Evolutionary conservation across 2,113 vertebrate genomes (phyloP), one percentile per base, ranked within the genome.

Genomic region (Myxocyprinus asiaticus): DNA sequence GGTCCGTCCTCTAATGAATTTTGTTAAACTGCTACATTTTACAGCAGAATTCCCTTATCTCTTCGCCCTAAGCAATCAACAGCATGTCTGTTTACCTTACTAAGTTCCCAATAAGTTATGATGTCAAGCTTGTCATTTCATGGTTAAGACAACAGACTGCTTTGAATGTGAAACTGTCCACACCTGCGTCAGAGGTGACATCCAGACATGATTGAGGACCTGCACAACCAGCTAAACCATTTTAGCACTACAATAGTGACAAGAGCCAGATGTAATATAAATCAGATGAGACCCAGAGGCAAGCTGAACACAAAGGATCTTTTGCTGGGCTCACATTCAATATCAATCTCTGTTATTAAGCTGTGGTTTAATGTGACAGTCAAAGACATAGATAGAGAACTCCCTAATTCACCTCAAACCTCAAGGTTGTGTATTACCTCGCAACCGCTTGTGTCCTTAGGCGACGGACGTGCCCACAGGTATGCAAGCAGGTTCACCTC

Each of bases 391-490:
- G 48, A 55, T 45, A 58, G 55, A 80, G 66, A 76, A 55, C 85
- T 88, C 72, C 85, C 82, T 4, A 48, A 82, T 88, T 84, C 79
- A 76, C 82, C 66, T 85, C 85, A 81, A 85, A 85, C 79, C 51
- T 82, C 76, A 0, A 70, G 68, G 66, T 6, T 78, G 85, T 92
- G 90, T 80, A 85, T 89, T 85, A 91, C 76, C 50, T 3, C 9
- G 47, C 80, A 82, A 5, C 78, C 86, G 76, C 68, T 86, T 42
- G 83, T 81, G 15, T 84, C 89, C 81, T 47, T 69, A 83, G 81
- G 82, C 84, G 88, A 84, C 59, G 45, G 82, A 77, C 76, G 82
- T 81, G 79, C 85, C 61, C 79, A 79, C 14, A 87, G 77, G 89
- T 89, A 82, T 79, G 83, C 55, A 17, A 68, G 71, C 66, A 51